A percentile compares a stretch with the other conserved stretches of the same genome.
Conservation (phyloP, 2,888 invertebrate genomes). For the Suillia variegata region DNA sequence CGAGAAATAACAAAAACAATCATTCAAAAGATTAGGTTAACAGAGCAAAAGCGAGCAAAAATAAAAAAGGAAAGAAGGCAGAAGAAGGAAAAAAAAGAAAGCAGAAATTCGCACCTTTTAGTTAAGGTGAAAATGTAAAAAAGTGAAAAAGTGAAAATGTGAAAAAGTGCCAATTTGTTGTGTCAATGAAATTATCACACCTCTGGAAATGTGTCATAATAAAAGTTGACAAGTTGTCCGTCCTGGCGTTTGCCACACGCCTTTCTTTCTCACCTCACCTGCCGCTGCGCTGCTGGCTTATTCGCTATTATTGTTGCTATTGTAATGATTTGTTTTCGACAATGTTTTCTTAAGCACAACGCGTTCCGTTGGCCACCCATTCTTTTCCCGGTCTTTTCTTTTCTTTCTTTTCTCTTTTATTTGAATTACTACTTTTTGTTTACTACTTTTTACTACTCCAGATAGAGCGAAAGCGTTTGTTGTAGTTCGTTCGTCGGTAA, state of each 20-base stretch:
- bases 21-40: background rate
- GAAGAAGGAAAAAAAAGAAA: no score
- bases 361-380: no score
- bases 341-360: background rate
- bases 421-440: background rate
- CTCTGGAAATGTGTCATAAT: constrained; percentile 24
- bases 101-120: constrained; percentile 4
- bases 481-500: no score
- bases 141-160: constrained; percentile 12
- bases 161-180: constrained; percentile 22
- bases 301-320: background rate
- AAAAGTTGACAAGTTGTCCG: constrained; percentile 24
- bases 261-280: background rate
- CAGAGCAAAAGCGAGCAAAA: no score
- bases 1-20: background rate
- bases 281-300: background rate
- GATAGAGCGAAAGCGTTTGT: no score
- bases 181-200: constrained; percentile 28
- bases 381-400: background rate
- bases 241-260: background rate
- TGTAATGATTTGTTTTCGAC: background rate
- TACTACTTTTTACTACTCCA: no score
- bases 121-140: constrained; percentile 11
- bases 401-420: background rate
- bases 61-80: no score